A percentile compares a stretch with the other conserved stretches of the same genome.
These are phyloP conservation scores for Ondatra zibethicus DNA, from an alignment of 2,113 vertebrate species.

Conservation along the genomic window DNA sequence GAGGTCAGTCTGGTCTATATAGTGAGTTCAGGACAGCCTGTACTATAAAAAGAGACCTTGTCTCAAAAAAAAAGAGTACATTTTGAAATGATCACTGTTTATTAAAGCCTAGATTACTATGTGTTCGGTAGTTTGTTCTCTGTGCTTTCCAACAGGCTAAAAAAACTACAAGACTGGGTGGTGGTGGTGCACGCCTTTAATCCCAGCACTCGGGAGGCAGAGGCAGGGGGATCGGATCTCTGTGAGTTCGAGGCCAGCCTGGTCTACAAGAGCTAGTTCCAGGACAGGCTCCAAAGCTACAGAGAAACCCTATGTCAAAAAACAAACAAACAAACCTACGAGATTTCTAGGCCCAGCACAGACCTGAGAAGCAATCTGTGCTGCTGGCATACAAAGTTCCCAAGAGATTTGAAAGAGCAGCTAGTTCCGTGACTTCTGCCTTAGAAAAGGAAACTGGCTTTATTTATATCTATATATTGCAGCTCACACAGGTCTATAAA, in stretches of 20 bases:
- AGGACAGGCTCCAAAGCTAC: too few relatives aligned
- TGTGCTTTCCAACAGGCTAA: slow-evolving; percentile 12
- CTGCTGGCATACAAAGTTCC: not conserved
- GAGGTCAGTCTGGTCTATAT: not conserved
- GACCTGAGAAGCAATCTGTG: not conserved
- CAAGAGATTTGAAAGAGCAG: not conserved
- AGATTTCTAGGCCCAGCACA: slow-evolving; percentile 3
- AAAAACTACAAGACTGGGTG: not conserved
- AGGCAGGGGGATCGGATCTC: too few relatives aligned
- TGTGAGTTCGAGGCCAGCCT: too few relatives aligned
- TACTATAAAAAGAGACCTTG: not conserved
- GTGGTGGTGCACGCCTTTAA: too few relatives aligned
- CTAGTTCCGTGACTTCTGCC: not conserved
- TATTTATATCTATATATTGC: not conserved
- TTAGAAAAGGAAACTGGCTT: not conserved
- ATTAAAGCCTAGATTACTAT: not conserved
- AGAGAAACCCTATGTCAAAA: too few relatives aligned
- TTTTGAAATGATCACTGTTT: not conserved
- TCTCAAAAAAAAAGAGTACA: not conserved
- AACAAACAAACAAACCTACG: not conserved
- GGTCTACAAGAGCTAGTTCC: too few relatives aligned
- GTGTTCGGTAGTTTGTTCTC: not conserved
- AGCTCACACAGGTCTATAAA: not conserved
- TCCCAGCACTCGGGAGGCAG: too few relatives aligned
- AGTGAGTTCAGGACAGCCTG: not conserved